Base-by-base conservation (phyloP, 2,797 vertebrate genomes). In the Okamejei kenojei region DNA sequence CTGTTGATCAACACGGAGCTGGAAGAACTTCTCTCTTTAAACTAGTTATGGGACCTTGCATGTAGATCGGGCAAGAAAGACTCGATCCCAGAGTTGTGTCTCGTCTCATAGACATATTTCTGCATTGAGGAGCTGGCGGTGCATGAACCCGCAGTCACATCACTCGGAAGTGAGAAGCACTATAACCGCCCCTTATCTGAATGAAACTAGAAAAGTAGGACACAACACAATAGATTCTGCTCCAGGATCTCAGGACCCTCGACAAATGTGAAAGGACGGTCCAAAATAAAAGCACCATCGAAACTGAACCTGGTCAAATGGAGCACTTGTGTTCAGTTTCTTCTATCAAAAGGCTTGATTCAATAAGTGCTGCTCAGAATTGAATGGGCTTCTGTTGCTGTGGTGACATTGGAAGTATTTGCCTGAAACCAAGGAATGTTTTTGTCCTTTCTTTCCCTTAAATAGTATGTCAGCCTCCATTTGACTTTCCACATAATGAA, bases 311-410 rank as follows among this genome's bases (percentile, higher is more conserved):
- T 68, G 61, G 61, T 88, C 17, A 19, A 63, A n/a, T 88, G 84
- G 84, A 23, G 61, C 17, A 32, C 65, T 88, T 32, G 61, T 21
- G 63, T 32, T 86, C 17, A 7, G 26, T 1, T 88, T 88, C 61
- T 88, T n/a, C n/a, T 88, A 65, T 68, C 84, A 65, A 88, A 88
- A 15, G 6, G 84, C 61, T 88, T 68, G 61, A 88, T 88, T 88
- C 61, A 88, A 63, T 65, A 88, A 88, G n/a, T 88, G n/a, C n/a
- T 68, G 84, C 93, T 79, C 93, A 77, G 94, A 95, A 95, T 96
- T 96, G 97, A 96, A 96, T 96, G 96, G 94, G 94, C 94, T 96
- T 93, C 0, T 65, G 96, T 96, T 97, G 96, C 96, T 95, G 96
- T 96, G 95, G 95, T 95, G 96, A 96, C 96, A 68, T 95, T 96